phyloP scores from a whole-genome alignment of 2,113 vertebrate species.

The Paratilapia polleni region DNA sequence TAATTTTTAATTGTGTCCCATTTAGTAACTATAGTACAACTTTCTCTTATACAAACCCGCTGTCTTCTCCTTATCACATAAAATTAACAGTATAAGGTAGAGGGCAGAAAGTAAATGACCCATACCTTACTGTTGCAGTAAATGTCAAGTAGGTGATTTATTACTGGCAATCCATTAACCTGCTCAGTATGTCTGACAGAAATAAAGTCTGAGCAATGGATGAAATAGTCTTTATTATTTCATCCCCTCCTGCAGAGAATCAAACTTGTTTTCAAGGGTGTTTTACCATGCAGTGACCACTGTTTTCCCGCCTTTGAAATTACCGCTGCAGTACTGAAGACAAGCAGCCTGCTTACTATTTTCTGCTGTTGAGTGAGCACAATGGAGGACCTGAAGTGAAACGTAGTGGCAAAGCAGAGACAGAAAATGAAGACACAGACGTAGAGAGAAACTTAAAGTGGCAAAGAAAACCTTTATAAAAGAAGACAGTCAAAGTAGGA shows the following conservation, averaged over 20 bases:
- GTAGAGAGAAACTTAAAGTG: background rate
- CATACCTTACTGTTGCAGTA: conserved; percentile 3
- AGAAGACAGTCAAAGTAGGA: background rate
- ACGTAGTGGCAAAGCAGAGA: background rate
- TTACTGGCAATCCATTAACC: conserved; percentile 22
- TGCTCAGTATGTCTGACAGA: conserved; percentile 25
- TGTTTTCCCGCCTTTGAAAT: background rate
- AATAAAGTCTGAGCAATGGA: background rate
- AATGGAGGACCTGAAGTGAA: background rate
- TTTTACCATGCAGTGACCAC: background rate
- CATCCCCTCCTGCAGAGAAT: background rate
- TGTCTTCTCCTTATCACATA: background rate
- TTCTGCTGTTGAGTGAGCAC: background rate
- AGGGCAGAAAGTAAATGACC: background rate
- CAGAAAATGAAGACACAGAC: background rate
- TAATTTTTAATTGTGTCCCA: conserved; percentile 23
- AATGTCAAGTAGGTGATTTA: conserved; percentile 44
- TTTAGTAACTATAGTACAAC: background rate
- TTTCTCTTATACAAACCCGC: background rate
- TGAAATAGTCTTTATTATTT: background rate
- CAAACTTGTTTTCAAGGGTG: background rate
- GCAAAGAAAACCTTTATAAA: background rate
- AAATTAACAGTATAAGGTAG: background rate
- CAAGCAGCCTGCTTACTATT: background rate
- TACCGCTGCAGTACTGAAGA: background rate